Evolutionary conservation across 2,888 invertebrate genomes (phyloP), one percentile per base, ranked within the genome.

Genomic region (Falcaria lacertinaria): DNA sequence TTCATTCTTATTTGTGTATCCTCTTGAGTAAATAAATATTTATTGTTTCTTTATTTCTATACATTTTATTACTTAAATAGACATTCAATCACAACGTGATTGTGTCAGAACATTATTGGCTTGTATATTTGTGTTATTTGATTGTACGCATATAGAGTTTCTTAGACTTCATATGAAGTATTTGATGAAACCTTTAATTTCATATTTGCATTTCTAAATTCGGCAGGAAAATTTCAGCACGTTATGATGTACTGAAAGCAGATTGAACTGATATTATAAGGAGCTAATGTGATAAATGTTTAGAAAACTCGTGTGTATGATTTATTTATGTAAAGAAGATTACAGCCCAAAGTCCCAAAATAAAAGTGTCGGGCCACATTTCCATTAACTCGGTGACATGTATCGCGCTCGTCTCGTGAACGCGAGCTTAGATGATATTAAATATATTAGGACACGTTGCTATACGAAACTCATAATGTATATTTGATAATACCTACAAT

Each of bases 311-410:
- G 38, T 42, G 35, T 28, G 25, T 46, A 45, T 44, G 45, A 47
- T 51, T 51, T 47, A 48, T 50, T 39, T 32, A 33, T 35, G 28
- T 19, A 28, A 42, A 35, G 28, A 41, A 54, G 41, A 54, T 54
- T 47, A 47, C 45, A 44, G 38, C 43, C 44, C 39, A 38, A 42
- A 45, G 40, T 48, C 44, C 28, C 47, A 45, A 51, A 50, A 57
- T 52, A 52, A 58, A 62, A 64, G 48, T 48, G 60, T 54, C 56
- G 41, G 35, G 50, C 40, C 51, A 52, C 55, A 44, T 61, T 64
- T 61, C 60, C 63, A 64, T 67, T 66, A 64, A 54, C 48, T 49
- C 52, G 50, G 42, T 44, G 43, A 36, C 45, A 44, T 47, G 38
- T 52, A 45, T 48, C 42, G 39, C 48, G 44, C 25, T 37, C 44